Conservation (phyloP, 2,888 invertebrate species). For the Nesidiocoris tenuis region DNA sequence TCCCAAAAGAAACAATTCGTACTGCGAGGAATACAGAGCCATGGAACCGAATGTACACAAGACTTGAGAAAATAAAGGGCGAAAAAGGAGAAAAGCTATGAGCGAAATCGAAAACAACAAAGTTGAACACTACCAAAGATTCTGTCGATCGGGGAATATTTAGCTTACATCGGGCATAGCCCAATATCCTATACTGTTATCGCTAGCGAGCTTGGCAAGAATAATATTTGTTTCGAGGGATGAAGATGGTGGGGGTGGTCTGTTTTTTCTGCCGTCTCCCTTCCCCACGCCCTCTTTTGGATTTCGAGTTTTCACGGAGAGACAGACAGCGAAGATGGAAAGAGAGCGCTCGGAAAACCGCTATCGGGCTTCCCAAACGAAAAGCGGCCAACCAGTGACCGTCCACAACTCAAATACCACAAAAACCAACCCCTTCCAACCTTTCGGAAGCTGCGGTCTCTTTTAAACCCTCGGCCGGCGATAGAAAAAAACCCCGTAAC, state of each 20-base stretch:
- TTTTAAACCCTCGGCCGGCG: neutral
- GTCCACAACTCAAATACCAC: neutral
- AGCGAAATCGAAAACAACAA: conserved; percentile 35
- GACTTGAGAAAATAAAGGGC: neutral
- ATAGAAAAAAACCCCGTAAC: neutral
- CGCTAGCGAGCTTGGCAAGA: conserved; percentile 25
- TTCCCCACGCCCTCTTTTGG: neutral
- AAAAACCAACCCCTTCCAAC: neutral
- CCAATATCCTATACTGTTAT: conserved; percentile 33
- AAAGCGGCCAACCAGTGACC: neutral
- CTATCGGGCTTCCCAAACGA: neutral
- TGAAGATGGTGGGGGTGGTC: neutral
- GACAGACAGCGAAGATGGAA: neutral
- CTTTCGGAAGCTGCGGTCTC: neutral
- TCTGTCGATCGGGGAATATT: conserved; percentile 25
- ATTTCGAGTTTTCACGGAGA: neutral
- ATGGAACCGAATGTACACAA: neutral
- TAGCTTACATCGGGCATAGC: conserved; percentile 33
- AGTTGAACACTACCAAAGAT: conserved; percentile 14
- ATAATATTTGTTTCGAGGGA: conserved; percentile 30
- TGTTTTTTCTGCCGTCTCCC: neutral
- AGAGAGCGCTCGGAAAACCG: neutral
- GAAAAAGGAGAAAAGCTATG: neutral
- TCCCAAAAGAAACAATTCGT: neutral
- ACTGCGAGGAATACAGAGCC: no score